Conservation (phyloP, 2,113 vertebrate species). For the Vulpes ferrilata region DNA sequence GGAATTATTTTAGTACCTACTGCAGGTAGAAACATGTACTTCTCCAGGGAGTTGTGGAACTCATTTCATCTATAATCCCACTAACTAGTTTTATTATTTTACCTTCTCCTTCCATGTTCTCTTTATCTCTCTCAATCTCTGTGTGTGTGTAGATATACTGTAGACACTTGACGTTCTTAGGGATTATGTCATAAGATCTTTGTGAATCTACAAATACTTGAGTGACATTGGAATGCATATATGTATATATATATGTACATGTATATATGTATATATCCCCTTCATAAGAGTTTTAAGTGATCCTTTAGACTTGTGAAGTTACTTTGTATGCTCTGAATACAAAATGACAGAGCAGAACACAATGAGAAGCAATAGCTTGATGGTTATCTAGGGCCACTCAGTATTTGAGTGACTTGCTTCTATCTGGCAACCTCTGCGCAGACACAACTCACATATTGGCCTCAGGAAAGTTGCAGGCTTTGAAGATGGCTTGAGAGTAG, state of each 20-base stretch:
- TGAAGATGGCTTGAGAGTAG: background rate
- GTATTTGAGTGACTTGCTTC: background rate
- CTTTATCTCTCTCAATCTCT: fast-evolving
- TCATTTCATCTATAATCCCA: background rate
- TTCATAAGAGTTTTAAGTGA: background rate
- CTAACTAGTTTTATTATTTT: background rate
- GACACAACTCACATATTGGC: background rate
- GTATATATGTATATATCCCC: background rate
- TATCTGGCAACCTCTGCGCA: background rate
- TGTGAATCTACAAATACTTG: background rate
- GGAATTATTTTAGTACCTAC: background rate
- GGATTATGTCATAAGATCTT: background rate
- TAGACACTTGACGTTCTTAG: conserved; percentile 4
- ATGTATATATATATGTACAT: background rate
- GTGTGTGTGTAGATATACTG: background rate
- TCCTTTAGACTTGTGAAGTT: background rate
- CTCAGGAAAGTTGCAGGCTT: background rate
- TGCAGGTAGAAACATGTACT: background rate
- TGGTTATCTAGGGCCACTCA: background rate
- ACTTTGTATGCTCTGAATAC: background rate
- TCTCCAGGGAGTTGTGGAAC: background rate
- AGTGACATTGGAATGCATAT: background rate
- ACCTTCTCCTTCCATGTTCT: background rate
- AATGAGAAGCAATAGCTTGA: background rate
- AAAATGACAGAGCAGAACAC: background rate